Evolutionary conservation across 2,888 invertebrate species (phyloP).

Genomic region (Agonopterix alstromeriana): DNA sequence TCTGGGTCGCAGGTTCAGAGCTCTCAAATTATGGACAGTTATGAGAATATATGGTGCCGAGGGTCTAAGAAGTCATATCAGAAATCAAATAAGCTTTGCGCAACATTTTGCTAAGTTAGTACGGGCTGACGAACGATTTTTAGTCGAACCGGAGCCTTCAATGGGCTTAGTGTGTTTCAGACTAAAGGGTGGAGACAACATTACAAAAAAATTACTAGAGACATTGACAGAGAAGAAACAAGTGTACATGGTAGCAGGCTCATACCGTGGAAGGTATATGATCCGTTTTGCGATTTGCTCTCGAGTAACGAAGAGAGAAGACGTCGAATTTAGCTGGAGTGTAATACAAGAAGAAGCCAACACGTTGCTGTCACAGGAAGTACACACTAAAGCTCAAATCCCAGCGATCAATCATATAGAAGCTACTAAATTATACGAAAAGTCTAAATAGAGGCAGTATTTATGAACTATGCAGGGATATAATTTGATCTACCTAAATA

Average conservation of each 20-base stretch:
- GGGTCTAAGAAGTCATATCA: slow-evolving; percentile 86
- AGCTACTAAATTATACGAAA: slow-evolving; percentile 43
- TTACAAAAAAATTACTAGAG: slow-evolving; percentile 83
- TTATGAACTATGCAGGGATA: no score
- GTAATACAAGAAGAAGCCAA: slow-evolving; percentile 80
- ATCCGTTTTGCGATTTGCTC: slow-evolving; percentile 91
- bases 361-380: slow-evolving; percentile 30
- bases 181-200: slow-evolving; percentile 82
- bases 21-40: slow-evolving; percentile 96
- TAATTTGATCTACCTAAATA: no score
- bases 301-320: slow-evolving; percentile 79
- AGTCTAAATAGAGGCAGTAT: slow-evolving; percentile 39
- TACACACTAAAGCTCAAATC: slow-evolving; percentile 42
- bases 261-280: slow-evolving; percentile 80
- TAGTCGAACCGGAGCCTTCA: slow-evolving; percentile 82
- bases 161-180: slow-evolving; percentile 95
- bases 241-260: slow-evolving; percentile 89
- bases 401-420: slow-evolving; percentile 49
- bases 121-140: slow-evolving; percentile 83
- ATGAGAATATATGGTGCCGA: slow-evolving; percentile 88
- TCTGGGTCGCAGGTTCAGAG: slow-evolving; percentile 90
- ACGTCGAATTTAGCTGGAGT: slow-evolving; percentile 84
- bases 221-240: slow-evolving; percentile 84
- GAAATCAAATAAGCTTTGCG: slow-evolving; percentile 85
- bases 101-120: slow-evolving; percentile 86